phyloP scores from a whole-genome alignment of 2,888 invertebrate species.

The Gortyna flavago region DNA sequence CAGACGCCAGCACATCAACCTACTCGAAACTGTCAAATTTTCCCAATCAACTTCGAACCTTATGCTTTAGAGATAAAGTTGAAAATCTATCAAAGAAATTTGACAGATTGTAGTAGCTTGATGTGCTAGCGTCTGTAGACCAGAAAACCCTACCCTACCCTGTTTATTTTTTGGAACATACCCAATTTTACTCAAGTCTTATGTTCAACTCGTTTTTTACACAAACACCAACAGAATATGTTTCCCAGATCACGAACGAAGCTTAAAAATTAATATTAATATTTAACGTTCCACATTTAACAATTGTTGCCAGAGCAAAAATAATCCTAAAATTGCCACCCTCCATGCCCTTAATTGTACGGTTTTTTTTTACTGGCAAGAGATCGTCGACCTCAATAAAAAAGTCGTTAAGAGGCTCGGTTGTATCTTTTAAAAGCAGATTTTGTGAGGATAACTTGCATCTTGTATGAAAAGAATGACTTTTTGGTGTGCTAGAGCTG shows the following conservation, averaged over 20 bases:
- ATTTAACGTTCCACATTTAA: slow-evolving; percentile 57
- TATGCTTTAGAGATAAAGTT: too few species aligned
- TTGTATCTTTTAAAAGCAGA: slow-evolving; percentile 62
- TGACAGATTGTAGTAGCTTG: too few species aligned
- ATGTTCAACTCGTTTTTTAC: neutral
- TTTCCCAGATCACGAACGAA: slow-evolving; percentile 53
- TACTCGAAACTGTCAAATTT: too few species aligned
- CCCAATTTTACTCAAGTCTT: neutral
- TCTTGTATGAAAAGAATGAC: slow-evolving; percentile 49
- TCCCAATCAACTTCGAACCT: too few species aligned
- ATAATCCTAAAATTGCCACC: slow-evolving; percentile 67
- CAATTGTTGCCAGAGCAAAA: slow-evolving; percentile 64
- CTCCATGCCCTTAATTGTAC: slow-evolving; percentile 69
- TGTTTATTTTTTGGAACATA: neutral
- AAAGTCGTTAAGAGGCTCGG: slow-evolving; percentile 64
- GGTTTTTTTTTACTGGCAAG: slow-evolving; percentile 62
- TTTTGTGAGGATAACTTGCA: slow-evolving; percentile 61
- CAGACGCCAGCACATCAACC: too few species aligned
- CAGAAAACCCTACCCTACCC: too few species aligned
- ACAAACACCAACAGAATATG: slow-evolving; percentile 10
- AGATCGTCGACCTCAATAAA: slow-evolving; percentile 68
- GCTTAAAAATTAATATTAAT: slow-evolving; percentile 66
- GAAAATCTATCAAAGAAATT: too few species aligned
- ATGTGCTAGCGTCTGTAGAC: too few species aligned
- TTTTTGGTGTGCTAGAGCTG: slow-evolving; percentile 31